phyloP scores from a whole-genome alignment of 2,797 vertebrate species.

The Atherinosoma microstoma region DNA sequence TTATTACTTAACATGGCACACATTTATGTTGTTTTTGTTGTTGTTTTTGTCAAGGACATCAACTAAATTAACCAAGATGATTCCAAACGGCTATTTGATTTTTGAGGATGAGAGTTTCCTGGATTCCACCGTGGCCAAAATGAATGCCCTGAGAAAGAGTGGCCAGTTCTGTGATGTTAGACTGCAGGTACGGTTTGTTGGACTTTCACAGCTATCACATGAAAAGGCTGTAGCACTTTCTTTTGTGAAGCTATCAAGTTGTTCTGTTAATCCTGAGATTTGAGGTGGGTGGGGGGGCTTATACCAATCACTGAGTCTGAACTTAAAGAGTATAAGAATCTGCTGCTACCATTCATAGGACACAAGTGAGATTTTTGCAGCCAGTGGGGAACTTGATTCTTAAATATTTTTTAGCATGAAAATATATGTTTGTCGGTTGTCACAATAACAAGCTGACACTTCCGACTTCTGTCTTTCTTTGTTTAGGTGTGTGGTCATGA shows the following conservation, averaged over 20 bases:
- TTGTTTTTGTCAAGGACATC: constrained; percentile 51
- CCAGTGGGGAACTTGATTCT: not conserved
- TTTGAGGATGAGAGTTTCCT: constrained; percentile 99
- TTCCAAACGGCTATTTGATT: constrained; percentile 97
- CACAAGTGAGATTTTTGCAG: not conserved
- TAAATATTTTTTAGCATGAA: not conserved
- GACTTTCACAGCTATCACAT: not conserved
- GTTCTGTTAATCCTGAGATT: constrained; percentile 12
- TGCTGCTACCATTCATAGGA: not conserved
- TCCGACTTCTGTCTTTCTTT: not conserved
- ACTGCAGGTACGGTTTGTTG: constrained; percentile 89
- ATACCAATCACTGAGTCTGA: too few species aligned
- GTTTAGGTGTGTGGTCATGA: constrained; percentile 95
- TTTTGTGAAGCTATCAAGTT: fast-evolving
- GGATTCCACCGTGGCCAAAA: constrained; percentile 98
- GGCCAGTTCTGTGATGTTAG: constrained; percentile 99
- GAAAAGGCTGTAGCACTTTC: not conserved
- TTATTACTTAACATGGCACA: not conserved
- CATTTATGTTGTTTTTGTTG: not conserved
- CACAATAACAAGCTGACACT: not conserved
- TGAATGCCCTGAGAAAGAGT: constrained; percentile 98
- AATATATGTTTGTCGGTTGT: not conserved
- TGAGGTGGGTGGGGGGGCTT: not conserved
- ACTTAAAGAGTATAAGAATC: not conserved
- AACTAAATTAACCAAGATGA: constrained; percentile 88